A percentile compares a stretch with the other conserved stretches of the same genome.
These are phyloP conservation scores for Vanessa tameamea DNA, from an alignment of 1,140 invertebrate species.

Conservation along the genomic window DNA sequence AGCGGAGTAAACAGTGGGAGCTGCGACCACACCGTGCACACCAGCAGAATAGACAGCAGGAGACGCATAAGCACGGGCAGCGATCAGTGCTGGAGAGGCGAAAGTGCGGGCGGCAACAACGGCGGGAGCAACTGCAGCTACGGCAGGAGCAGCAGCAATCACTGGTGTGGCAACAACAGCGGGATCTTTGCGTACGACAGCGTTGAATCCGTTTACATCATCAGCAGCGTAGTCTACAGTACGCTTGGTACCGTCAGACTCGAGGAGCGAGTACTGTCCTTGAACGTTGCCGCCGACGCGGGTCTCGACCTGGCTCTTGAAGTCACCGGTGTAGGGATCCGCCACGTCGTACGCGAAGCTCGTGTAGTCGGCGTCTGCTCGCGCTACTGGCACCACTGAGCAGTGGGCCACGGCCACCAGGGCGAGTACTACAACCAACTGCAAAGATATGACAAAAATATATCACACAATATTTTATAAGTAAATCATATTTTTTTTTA, in stretches of 20 bases:
- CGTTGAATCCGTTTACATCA: slow-evolving; percentile 77
- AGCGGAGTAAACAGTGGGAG: neutral
- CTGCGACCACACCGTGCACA: slow-evolving; percentile 49
- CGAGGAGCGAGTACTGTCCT: slow-evolving; percentile 76
- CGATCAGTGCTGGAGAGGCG: neutral
- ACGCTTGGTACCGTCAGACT: slow-evolving; percentile 75
- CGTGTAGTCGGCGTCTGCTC: slow-evolving; percentile 56
- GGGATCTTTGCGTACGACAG: slow-evolving; percentile 72
- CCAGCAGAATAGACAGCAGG: neutral
- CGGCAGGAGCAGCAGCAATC: slow-evolving; percentile 47
- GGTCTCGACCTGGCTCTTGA: slow-evolving; percentile 70
- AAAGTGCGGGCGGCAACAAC: slow-evolving; percentile 44
- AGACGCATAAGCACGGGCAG: neutral
- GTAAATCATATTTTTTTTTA: neutral
- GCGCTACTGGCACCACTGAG: slow-evolving; percentile 54
- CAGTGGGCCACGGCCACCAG: slow-evolving; percentile 49
- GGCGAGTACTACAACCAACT: slow-evolving; percentile 40
- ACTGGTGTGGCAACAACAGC: slow-evolving; percentile 47
- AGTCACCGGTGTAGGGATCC: slow-evolving; percentile 77
- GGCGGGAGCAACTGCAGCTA: slow-evolving; percentile 4
- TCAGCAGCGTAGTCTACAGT: slow-evolving; percentile 78
- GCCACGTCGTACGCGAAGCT: slow-evolving; percentile 69
- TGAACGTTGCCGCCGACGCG: slow-evolving; percentile 80
- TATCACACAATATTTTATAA: neutral
- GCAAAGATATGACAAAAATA: slow-evolving; percentile 16